These are phyloP conservation scores for Andrena praecox DNA, from an alignment of 2,888 invertebrate genomes.

Conservation along the genomic window DNA sequence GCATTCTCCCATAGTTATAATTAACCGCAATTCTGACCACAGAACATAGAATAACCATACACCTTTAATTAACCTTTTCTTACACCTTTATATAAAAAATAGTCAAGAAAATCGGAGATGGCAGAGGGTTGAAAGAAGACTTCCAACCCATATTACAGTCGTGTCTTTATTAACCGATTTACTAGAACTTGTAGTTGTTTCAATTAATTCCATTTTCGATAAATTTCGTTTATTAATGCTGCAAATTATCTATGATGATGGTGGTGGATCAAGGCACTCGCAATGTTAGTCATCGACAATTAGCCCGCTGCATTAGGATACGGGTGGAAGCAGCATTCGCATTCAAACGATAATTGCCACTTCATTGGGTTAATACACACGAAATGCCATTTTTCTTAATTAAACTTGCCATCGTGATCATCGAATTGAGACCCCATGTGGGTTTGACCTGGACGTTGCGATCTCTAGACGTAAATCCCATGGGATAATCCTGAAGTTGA, in stretches of 20 bases:
- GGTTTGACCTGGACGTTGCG: background rate
- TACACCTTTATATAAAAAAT: no score
- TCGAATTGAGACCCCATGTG: background rate
- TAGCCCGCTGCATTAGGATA: background rate
- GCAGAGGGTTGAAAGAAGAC: no score
- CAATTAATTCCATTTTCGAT: no score
- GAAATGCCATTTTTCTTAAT: background rate
- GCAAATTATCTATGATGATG: background rate
- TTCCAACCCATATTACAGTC: no score
- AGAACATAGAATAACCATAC: no score
- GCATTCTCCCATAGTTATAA: background rate
- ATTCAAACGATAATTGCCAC: background rate
- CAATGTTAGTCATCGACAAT: conserved; percentile 7
- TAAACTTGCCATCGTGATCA: background rate
- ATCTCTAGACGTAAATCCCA: background rate
- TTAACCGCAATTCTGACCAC: background rate
- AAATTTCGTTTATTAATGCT: background rate
- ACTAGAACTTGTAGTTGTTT: no score
- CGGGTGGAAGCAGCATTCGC: background rate
- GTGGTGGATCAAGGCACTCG: background rate
- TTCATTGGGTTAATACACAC: no score
- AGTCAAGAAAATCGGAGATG: no score
- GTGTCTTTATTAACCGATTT: no score
- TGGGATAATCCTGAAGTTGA: background rate
- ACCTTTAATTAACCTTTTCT: no score